Base-by-base conservation (phyloP, 2,888 invertebrate species). In the Neoascia interrupta region DNA sequence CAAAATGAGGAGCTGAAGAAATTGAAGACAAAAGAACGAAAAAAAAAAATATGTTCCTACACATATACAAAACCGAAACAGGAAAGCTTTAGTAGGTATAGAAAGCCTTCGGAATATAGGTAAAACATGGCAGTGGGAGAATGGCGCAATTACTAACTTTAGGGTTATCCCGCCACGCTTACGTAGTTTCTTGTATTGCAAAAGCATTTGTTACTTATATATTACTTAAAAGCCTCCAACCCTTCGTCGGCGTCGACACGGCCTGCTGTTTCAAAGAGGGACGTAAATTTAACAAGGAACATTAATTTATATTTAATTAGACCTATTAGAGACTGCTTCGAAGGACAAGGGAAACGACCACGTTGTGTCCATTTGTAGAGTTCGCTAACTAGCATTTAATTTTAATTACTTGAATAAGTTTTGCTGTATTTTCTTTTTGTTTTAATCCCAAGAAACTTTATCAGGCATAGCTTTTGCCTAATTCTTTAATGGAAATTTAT, bases 221-320 rank as follows among this genome's bases (percentile, higher is more conserved):
- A n/a, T n/a, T n/a, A n/a, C n/a, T n/a, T n/a, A n/a, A n/a, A n/a
- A n/a, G n/a, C 11, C 16, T 26, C 3, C 4, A 19, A 11, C 41
- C 26, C 26, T 56, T 18, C 3, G 15, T 54, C n/a, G 3, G n/a
- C 39, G 16, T 18, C 13, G 6, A 41, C 28, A 19, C 43, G 28
- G 13, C 19, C 13, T 58, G 13, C 19, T 28, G 26, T 19, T 13
- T 5, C 43, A 19, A 28, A n/a, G 31, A 28, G 13, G 31, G 23
- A 63, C 19, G 51, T 63, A 63, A 51, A 51, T 63, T 63, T 51
- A 63, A 31, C 31, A 34, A 34, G 23, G 26, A 39, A 41, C 41
- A 63, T 51, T 39, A 45, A 41, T 63, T 63, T 51, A 19, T 41
- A 63, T 63, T 63, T 63, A 63, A 63, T 53, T 51, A 51, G 51